Evolutionary conservation across 2,113 vertebrate genomes (phyloP).

Genomic region (Myrmophylax atrothorax): DNA sequence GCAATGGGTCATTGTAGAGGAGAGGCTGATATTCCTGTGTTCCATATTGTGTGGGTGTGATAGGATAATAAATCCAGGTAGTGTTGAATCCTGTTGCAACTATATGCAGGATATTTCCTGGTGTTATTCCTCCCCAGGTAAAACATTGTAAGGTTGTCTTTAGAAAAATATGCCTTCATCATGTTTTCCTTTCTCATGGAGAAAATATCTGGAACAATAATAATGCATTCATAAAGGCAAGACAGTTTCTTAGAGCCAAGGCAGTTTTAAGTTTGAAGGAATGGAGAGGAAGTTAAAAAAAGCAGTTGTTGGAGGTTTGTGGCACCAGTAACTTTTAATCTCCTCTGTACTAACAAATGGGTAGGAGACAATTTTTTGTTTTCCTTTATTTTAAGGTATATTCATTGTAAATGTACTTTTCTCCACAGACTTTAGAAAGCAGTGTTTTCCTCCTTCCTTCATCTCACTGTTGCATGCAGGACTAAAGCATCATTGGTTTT

Average conservation of each 20-base stretch:
- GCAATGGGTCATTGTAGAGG: background rate
- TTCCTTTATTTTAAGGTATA: background rate
- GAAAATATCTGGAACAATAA: background rate
- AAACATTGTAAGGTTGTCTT: background rate
- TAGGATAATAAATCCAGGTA: background rate
- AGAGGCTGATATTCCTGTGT: background rate
- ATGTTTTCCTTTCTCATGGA: background rate
- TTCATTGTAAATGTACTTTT: background rate
- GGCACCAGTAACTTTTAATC: background rate
- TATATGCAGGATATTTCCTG: background rate
- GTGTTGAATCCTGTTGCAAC: background rate
- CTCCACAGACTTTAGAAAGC: background rate
- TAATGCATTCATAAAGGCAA: background rate
- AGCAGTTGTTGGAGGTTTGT: background rate
- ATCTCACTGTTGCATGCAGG: background rate
- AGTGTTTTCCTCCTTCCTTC: background rate
- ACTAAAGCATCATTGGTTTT: background rate
- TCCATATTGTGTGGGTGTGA: background rate
- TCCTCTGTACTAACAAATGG: background rate
- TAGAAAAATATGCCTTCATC: background rate
- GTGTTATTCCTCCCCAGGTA: background rate
- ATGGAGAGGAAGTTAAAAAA: background rate
- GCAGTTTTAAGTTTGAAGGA: background rate
- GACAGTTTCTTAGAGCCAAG: background rate
- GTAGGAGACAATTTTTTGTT: background rate